Base-by-base conservation (phyloP, 2,797 vertebrate species). In the Melanogrammus aeglefinus region DNA sequence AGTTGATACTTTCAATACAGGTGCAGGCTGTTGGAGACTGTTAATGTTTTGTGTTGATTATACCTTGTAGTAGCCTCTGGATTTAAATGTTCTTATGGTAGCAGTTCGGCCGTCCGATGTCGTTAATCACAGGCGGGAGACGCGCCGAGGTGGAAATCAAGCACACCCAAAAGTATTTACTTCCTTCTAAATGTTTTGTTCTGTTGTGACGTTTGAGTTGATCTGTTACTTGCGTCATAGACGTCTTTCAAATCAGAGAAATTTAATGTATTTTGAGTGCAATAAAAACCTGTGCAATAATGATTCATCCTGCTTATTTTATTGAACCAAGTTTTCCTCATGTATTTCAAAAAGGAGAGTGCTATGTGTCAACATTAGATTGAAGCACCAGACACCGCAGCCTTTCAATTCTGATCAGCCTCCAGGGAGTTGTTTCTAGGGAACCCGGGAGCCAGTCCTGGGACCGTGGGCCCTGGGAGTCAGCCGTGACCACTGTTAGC, bases 271-370 rank as follows among this genome's bases (percentile, higher is more conserved):
- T 92, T 80, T 91, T 90, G 87, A 93, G 92, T 93, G 93, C 91
- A 95, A 94, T 95, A 94, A 94, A 93, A 83, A 86, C 83, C 85
- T 77, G 93, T 94, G 92, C 93, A 93, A 94, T 93, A 93, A 91
- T 72, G 84, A 69, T 63, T 72, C 6, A 77, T 72, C 14, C 82
- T 10, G 21, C 38, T 74, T 73, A 36, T 36, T 39, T 39, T 73
- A 18, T 39, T 73, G 6, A 36, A 33, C 12, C 27, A 14, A 35
- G 29, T 72, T 72, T 6, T 57, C 6, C 6, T 24, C 18, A 51
- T 51, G 18, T 51, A 51, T 21, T 44, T 44, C n/a, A 51, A 51
- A 51, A 18, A 51, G 16, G 18, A 63, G 47, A 63, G 7, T n/a
- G n/a, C 3, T 24, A 8, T 63, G n/a, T 63, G n/a, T 24, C n/a